Conservation (phyloP, 2,888 invertebrate species). For the Bembecia ichneumoniformis region DNA sequence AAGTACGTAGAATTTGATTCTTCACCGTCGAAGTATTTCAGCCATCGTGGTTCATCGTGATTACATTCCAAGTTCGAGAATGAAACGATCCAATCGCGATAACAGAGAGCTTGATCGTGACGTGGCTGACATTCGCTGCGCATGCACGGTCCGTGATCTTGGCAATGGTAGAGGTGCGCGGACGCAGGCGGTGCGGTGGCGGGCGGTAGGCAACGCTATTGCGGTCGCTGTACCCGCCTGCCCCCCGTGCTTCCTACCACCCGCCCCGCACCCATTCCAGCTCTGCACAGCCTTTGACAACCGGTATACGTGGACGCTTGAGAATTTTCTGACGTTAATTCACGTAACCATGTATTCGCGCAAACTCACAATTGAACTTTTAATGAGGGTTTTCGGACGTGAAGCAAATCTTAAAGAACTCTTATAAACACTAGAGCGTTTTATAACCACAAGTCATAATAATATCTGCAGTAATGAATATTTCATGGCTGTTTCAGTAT, state of each 20-base stretch:
- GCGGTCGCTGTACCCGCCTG: slow-evolving; percentile 63
- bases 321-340: slow-evolving; percentile 65
- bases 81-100: slow-evolving; percentile 52
- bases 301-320: slow-evolving; percentile 50
- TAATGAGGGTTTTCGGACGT: slow-evolving; percentile 34
- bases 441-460: neutral
- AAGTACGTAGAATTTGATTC: slow-evolving; percentile 9
- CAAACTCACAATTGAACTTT: slow-evolving; percentile 41
- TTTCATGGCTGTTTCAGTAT: neutral
- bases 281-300: slow-evolving; percentile 52
- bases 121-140: slow-evolving; percentile 71
- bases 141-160: slow-evolving; percentile 73
- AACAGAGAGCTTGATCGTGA: slow-evolving; percentile 64
- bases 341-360: slow-evolving; percentile 51
- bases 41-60: slow-evolving; percentile 34
- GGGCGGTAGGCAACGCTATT: slow-evolving; percentile 31
- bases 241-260: slow-evolving; percentile 17
- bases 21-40: slow-evolving; percentile 20
- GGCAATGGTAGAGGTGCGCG: slow-evolving; percentile 64
- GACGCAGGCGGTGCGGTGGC: slow-evolving; percentile 21
- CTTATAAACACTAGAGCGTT: neutral
- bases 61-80: slow-evolving; percentile 52
- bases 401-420: slow-evolving; percentile 20
- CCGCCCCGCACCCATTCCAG: slow-evolving; percentile 18
- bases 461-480: neutral